Percentiles rank a stretch among this genome's conserved stretches.
These are phyloP conservation scores for Aegithalos caudatus DNA, from an alignment of 2,113 vertebrate species.

Conservation along the genomic window DNA sequence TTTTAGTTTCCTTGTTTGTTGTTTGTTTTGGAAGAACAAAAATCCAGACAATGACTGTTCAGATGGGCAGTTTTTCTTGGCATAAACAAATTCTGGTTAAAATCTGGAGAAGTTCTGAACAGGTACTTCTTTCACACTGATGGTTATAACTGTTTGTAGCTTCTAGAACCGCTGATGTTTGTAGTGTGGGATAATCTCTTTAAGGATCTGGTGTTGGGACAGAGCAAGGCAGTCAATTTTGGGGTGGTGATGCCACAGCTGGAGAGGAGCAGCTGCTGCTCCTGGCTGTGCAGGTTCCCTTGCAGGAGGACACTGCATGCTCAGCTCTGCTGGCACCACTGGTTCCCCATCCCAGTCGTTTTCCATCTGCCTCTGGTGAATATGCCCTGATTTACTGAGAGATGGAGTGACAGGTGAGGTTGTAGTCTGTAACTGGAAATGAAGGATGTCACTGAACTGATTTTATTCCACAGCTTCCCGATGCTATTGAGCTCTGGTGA, in stretches of 20 bases:
- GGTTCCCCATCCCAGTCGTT: not conserved
- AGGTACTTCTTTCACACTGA: not conserved
- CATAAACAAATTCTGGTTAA: not conserved
- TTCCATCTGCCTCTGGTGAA: not conserved
- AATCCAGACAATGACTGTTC: not conserved
- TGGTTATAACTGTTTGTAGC: not conserved
- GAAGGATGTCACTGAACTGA: not conserved
- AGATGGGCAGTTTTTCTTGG: not conserved
- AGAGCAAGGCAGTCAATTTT: not conserved
- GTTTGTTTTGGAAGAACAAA: not conserved
- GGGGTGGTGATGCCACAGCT: not conserved
- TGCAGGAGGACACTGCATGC: not conserved
- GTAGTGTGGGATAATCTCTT: not conserved
- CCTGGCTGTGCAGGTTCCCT: not conserved
- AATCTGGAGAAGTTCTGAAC: not conserved
- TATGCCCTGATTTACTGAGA: not conserved
- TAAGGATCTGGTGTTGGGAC: not conserved
- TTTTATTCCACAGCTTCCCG: not conserved
- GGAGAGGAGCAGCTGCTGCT: not conserved
- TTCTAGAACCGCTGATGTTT: not conserved
- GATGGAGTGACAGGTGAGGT: not conserved
- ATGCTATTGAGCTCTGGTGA: not conserved
- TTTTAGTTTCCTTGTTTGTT: not conserved
- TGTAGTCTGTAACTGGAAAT: constrained; percentile 30
- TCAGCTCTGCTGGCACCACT: not conserved